These are phyloP conservation scores for Procambarus clarkii DNA, from an alignment of 1,140 invertebrate species.

Conservation along the genomic window DNA sequence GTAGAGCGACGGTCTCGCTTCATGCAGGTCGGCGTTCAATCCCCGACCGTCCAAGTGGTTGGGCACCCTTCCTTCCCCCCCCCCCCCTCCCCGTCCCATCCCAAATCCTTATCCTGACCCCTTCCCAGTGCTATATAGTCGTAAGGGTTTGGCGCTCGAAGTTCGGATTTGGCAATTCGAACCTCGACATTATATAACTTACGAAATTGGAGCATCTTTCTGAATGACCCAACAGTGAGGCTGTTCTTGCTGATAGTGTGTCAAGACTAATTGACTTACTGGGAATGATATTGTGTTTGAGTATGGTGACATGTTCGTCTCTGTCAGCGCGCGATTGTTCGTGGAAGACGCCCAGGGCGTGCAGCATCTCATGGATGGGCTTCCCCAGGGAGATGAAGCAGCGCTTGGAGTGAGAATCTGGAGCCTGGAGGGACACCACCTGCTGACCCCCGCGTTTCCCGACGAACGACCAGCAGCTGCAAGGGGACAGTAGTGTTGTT, in stretches of 20 bases:
- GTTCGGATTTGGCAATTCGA: no score
- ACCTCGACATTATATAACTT: no score
- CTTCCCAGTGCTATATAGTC: no score
- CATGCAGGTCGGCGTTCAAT: no score
- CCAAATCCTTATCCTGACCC: no score
- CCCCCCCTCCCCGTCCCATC: no score
- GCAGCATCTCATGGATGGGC: slow-evolving; percentile 83
- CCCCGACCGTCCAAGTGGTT: no score
- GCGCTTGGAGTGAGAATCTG: slow-evolving; percentile 79
- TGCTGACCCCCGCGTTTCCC: slow-evolving; percentile 82
- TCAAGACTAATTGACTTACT: slow-evolving; percentile 74
- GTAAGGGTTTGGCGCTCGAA: no score
- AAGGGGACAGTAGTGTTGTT: slow-evolving; percentile 15
- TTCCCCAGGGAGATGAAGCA: slow-evolving; percentile 81
- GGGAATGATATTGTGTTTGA: slow-evolving; percentile 79
- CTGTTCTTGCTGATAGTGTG: no score
- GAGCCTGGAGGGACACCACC: slow-evolving; percentile 81
- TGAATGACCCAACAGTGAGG: not conserved
- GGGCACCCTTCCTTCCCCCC: no score
- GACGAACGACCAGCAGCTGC: slow-evolving; percentile 84
- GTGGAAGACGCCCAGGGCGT: slow-evolving; percentile 82
- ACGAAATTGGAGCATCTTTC: not conserved
- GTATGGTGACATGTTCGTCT: slow-evolving; percentile 80
- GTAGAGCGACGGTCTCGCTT: no score
- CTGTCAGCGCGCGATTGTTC: slow-evolving; percentile 82